phyloP scores from a whole-genome alignment of 1,140 invertebrate species.

The Stenopsyche tienmushanensis region DNA sequence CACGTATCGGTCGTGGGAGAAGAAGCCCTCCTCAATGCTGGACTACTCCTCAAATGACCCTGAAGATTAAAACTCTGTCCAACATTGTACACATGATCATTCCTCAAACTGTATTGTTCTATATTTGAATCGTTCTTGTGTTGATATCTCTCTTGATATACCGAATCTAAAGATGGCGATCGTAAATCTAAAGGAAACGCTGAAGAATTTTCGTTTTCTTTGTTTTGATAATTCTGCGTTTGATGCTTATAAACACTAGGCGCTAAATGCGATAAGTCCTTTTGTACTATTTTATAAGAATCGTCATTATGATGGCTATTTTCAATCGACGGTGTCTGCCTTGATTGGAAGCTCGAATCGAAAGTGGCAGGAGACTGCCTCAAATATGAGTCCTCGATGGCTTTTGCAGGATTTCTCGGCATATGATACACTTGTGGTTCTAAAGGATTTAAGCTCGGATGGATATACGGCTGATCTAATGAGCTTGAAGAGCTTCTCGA shows the following conservation, averaged over 20 bases:
- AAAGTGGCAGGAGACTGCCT: conserved; percentile 34
- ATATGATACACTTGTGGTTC: conserved; percentile 44
- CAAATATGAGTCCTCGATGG: conserved; percentile 39
- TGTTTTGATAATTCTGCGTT: conserved; percentile 33
- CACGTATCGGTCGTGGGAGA: conserved; percentile 42
- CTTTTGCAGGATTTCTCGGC: conserved; percentile 37
- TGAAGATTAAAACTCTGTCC: conserved; percentile 29
- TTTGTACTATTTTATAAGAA: conserved; percentile 23
- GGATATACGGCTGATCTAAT: conserved; percentile 43
- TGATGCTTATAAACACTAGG: conserved; percentile 37
- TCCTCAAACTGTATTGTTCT: conserved; percentile 39
- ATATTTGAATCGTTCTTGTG: conserved; percentile 41
- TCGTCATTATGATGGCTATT: conserved; percentile 39
- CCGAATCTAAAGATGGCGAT: conserved; percentile 44
- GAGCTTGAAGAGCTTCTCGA: conserved; percentile 44
- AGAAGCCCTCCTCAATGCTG: conserved; percentile 40
- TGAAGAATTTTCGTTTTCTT: conserved; percentile 28
- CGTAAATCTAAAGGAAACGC: conserved; percentile 44
- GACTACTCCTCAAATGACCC: conserved; percentile 35
- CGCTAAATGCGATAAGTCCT: conserved; percentile 34
- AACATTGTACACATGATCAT: conserved; percentile 33
- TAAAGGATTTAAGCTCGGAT: conserved; percentile 49
- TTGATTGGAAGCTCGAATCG: conserved; percentile 31
- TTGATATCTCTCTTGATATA: conserved; percentile 47
- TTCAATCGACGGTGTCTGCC: conserved; percentile 36